Conservation (phyloP, 2,888 invertebrate genomes). For the Geotrupes spiniger region DNA sequence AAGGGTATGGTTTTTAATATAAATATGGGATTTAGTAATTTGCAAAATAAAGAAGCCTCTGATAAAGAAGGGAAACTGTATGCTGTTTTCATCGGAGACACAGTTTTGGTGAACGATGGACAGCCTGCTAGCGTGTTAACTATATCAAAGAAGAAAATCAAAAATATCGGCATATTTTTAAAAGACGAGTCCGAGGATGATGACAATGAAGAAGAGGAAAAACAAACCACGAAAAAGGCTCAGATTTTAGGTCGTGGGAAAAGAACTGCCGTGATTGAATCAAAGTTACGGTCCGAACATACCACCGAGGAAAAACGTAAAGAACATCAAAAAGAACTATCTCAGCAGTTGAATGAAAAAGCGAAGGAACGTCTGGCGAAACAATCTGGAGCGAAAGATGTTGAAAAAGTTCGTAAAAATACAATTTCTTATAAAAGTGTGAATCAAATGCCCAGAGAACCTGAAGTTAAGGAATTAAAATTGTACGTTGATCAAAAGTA, state of each 20-base stretch:
- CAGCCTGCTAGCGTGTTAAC: constrained; percentile 84
- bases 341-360: constrained; percentile 84
- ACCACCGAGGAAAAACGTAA: constrained; percentile 97
- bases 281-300: constrained; percentile 89
- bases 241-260: constrained; percentile 74
- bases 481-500: constrained; percentile 96
- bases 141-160: constrained; percentile 90
- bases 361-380: constrained; percentile 90
- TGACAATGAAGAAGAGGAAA: constrained; percentile 73
- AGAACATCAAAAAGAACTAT: constrained; percentile 93
- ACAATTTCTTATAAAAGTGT: constrained; percentile 92
- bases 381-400: constrained; percentile 79
- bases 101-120: constrained; percentile 88
- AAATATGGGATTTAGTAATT: constrained; percentile 85
- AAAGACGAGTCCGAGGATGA: constrained; percentile 87
- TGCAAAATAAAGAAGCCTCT: constrained; percentile 76
- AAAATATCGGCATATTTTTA: constrained; percentile 92
- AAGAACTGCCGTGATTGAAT: constrained; percentile 88
- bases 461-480: constrained; percentile 90
- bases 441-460: constrained; percentile 89
- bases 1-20: constrained; percentile 96
- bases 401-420: constrained; percentile 88
- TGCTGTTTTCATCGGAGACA: constrained; percentile 95
- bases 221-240: constrained; percentile 59
- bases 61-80: constrained; percentile 88